Evolutionary conservation across 37 sponge, comb jelly and placozoan species (phyloP), one percentile per base, ranked within the genome.

Genomic region (Tethya wilhelma): DNA sequence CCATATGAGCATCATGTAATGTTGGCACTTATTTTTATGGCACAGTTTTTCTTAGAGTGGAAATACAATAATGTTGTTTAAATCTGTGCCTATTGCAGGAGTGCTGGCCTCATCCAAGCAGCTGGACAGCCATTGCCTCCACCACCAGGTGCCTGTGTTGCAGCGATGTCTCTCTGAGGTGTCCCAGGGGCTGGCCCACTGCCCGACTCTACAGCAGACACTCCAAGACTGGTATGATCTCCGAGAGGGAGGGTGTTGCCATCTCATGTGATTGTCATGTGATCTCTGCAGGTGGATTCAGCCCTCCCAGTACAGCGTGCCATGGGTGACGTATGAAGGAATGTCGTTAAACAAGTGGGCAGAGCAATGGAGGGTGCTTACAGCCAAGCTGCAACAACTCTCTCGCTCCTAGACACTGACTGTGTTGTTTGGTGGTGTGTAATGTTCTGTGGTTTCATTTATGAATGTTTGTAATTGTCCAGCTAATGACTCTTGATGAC

Each of bases 281-380:
- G n/a, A n/a, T n/a, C n/a, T 30, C 25, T 55, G 0, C 44, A 92
- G 93, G 93, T 92, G 93, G 93, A 62, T 43, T 0, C 84, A 83
- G 59, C 93, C 93, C 28, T 77, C 80, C 1, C 84, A 80, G 66
- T 53, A 9, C 53, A 34, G 75, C 14, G 65, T 67, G 5, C 84
- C 80, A 26, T 92, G 93, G 93, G 69, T 84, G 20, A 84, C 57
- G 0, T 63, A 79, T 68, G 89, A 84, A 36, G 89, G 79, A 6
- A 84, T 92, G 89, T 42, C 59, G 38, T 22, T 83, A 0, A 33
- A 67, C 19, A 67, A 87, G 76, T 92, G 93, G 93, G 23, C 79
- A 25, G 79, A 84, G 25, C 93, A 92, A 49, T 92, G 93, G 93
- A 79, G 65, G 32, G 59, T 74, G 4, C 76, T 92, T 19, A 64